Evolutionary conservation across 2,888 invertebrate genomes (phyloP).

Genomic region (Caradrina clavipalpis): DNA sequence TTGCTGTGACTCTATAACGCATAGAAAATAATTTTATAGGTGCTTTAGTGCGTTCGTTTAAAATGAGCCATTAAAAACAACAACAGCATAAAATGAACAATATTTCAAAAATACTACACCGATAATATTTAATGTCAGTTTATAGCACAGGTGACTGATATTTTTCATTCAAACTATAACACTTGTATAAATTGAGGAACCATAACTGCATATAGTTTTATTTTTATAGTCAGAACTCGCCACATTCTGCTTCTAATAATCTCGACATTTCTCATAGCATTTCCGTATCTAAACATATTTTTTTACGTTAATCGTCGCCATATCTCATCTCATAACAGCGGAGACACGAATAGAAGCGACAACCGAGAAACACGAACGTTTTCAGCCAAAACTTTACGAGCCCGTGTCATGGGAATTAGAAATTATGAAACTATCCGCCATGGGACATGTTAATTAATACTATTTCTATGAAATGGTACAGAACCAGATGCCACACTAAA

Average conservation of each 20-base stretch:
- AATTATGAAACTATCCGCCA: conserved; percentile 82
- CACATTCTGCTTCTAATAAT: conserved; percentile 67
- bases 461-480: conserved; percentile 85
- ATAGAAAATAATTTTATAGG: conserved; percentile 52
- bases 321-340: conserved; percentile 70
- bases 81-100: conserved; percentile 50
- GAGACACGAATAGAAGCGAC: conserved; percentile 68
- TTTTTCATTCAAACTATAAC: conserved; percentile 41
- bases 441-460: conserved; percentile 87
- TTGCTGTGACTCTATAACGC: conserved; percentile 31
- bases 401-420: conserved; percentile 76
- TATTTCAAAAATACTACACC: conserved; percentile 45
- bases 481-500: conserved; percentile 89
- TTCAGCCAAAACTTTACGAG: conserved; percentile 75
- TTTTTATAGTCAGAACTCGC: conserved; percentile 58
- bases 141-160: conserved; percentile 43
- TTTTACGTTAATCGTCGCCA: conserved; percentile 69
- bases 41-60: conserved; percentile 25
- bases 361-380: conserved; percentile 64
- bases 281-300: conserved; percentile 67
- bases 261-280: conserved; percentile 67
- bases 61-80: conserved; percentile 52
- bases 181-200: conserved; percentile 40
- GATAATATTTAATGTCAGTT: conserved; percentile 49
- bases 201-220: conserved; percentile 46